phyloP scores from a whole-genome alignment of 2,797 vertebrate genomes.

The Tangara arthus region DNA sequence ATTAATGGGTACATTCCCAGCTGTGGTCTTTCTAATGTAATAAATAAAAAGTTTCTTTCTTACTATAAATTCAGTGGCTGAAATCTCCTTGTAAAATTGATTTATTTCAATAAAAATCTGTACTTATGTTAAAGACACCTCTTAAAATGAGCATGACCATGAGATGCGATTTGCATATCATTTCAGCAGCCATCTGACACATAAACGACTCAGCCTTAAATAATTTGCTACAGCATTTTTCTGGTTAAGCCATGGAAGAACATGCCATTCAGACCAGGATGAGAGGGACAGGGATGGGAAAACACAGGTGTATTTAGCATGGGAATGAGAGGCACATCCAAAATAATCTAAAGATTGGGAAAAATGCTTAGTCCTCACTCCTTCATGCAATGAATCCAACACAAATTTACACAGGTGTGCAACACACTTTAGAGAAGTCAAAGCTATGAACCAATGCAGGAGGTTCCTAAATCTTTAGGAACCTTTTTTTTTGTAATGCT shows the following conservation, averaged over 20 bases:
- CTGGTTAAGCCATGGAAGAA: not conserved
- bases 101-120: slow-evolving; percentile 36
- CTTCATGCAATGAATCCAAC: not conserved
- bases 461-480: not conserved
- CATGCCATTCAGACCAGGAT: not conserved
- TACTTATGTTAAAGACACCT: not conserved
- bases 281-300: not conserved
- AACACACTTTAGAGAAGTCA: not conserved
- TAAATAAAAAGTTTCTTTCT: slow-evolving; percentile 45
- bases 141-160: not conserved
- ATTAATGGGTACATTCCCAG: slow-evolving; percentile 56
- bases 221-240: not conserved
- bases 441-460: not conserved
- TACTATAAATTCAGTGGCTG: not conserved
- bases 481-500: not conserved
- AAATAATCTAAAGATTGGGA: not conserved
- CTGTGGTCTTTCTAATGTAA: slow-evolving; percentile 34
- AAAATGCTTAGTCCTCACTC: not conserved
- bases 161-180: not conserved
- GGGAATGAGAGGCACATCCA: not conserved
- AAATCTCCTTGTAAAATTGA: slow-evolving; percentile 49
- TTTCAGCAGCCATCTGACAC: not conserved
- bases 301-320: not conserved
- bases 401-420: not conserved
- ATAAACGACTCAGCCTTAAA: not conserved